These are phyloP conservation scores for Polypterus senegalus DNA, from an alignment of 2,113 vertebrate genomes.

Conservation along the genomic window DNA sequence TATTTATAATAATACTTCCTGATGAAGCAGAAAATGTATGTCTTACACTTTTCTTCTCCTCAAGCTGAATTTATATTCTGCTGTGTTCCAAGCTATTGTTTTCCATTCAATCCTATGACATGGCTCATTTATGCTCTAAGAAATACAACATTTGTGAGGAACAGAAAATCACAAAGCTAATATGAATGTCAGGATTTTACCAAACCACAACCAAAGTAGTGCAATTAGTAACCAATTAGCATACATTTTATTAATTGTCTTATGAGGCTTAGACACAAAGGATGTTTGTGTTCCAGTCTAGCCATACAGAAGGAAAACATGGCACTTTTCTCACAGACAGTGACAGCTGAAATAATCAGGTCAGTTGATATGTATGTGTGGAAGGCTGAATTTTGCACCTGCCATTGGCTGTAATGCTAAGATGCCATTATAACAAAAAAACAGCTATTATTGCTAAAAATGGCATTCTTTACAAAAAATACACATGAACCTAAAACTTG, in stretches of 20 bases:
- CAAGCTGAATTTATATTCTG: too few species aligned
- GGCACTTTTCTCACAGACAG: slow-evolving; percentile 83
- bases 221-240: slow-evolving; percentile 70
- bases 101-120: too few species aligned
- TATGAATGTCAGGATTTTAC: slow-evolving; percentile 34
- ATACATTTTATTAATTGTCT: slow-evolving; percentile 86
- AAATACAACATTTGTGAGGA: too few species aligned
- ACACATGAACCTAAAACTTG: too few species aligned
- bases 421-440: too few species aligned
- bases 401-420: slow-evolving; percentile 69
- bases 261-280: slow-evolving; percentile 51
- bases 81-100: too few species aligned
- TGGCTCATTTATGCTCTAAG: too few species aligned
- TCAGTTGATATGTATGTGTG: slow-evolving; percentile 88
- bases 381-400: slow-evolving; percentile 82
- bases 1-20: too few species aligned
- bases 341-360: slow-evolving; percentile 80
- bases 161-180: slow-evolving; percentile 25
- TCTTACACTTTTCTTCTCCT: too few species aligned
- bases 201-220: slow-evolving; percentile 36
- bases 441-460: too few species aligned
- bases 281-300: slow-evolving; percentile 41
- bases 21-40: too few species aligned
- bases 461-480: too few species aligned
- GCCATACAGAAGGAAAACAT: slow-evolving; percentile 59